These are phyloP conservation scores for Chrysomela aeneicollis DNA, from an alignment of 2,888 invertebrate genomes.

Conservation along the genomic window DNA sequence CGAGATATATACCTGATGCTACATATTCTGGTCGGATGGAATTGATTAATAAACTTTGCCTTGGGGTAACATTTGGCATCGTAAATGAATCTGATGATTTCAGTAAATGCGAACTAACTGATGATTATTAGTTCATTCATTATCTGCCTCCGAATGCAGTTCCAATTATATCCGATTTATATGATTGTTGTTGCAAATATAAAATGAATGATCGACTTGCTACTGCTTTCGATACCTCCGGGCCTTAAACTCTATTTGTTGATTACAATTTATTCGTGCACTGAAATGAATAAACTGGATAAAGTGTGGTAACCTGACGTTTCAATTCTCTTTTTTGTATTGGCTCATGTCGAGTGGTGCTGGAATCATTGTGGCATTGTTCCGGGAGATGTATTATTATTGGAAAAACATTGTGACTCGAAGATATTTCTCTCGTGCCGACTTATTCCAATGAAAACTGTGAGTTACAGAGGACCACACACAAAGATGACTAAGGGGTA, in stretches of 20 bases:
- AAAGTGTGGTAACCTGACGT: neutral
- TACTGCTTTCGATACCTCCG: neutral
- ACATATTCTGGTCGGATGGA: too few relatives aligned
- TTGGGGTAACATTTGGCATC: too few relatives aligned
- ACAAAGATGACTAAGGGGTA: neutral
- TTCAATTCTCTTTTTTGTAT: neutral
- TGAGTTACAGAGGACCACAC: conserved; percentile 2
- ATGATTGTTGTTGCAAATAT: conserved; percentile 1
- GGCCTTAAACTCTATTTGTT: neutral
- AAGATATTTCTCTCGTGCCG: neutral
- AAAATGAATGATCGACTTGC: neutral
- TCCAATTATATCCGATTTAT: conserved; percentile 2
- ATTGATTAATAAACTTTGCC: too few relatives aligned
- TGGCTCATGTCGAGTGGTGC: neutral
- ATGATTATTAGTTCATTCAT: neutral
- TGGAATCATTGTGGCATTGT: neutral
- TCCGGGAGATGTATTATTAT: neutral
- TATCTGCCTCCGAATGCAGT: neutral
- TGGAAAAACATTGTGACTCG: neutral
- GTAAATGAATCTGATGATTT: too few relatives aligned
- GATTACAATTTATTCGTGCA: neutral
- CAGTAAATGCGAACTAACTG: too few relatives aligned
- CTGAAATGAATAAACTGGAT: neutral
- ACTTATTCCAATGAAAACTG: neutral
- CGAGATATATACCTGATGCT: too few relatives aligned